Percentiles rank a stretch among this genome's conserved stretches.
These are phyloP conservation scores for Sylvia atricapilla DNA, from an alignment of 2,113 vertebrate species.

Conservation along the genomic window DNA sequence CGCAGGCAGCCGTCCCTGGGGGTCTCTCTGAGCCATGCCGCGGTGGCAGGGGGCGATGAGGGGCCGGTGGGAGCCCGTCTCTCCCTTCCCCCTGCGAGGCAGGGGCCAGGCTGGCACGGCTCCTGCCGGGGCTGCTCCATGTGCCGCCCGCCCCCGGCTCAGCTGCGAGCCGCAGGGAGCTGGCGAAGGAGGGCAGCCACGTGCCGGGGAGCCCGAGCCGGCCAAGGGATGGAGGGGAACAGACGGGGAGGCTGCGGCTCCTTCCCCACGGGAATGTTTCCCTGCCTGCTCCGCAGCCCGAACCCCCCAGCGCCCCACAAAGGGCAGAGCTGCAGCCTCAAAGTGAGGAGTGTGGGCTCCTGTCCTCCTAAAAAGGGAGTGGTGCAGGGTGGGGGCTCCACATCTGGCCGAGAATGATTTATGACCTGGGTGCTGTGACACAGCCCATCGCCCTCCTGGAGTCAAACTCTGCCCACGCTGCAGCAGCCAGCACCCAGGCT, in stretches of 20 bases:
- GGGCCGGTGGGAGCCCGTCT: not conserved
- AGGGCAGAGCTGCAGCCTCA: not conserved
- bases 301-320: accelerated
- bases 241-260: not conserved
- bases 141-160: conserved; percentile 25
- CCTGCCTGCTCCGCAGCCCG: accelerated
- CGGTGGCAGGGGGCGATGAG: accelerated
- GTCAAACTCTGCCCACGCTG: not conserved
- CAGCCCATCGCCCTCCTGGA: not conserved
- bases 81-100: not conserved
- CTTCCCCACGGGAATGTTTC: not conserved
- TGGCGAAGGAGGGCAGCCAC: not conserved
- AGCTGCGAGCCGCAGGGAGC: not conserved
- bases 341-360: accelerated
- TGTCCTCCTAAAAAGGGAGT: too few species aligned
- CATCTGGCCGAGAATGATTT: not conserved
- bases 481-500: not conserved
- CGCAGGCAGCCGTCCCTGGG: accelerated
- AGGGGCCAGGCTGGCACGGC: not conserved
- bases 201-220: not conserved
- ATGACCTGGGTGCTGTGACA: accelerated
- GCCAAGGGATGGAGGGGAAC: not conserved
- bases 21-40: accelerated
- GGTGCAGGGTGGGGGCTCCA: not conserved
- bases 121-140: not conserved